phyloP scores from a whole-genome alignment of 2,888 invertebrate species.

The Didymodactylos carnosus region DNA sequence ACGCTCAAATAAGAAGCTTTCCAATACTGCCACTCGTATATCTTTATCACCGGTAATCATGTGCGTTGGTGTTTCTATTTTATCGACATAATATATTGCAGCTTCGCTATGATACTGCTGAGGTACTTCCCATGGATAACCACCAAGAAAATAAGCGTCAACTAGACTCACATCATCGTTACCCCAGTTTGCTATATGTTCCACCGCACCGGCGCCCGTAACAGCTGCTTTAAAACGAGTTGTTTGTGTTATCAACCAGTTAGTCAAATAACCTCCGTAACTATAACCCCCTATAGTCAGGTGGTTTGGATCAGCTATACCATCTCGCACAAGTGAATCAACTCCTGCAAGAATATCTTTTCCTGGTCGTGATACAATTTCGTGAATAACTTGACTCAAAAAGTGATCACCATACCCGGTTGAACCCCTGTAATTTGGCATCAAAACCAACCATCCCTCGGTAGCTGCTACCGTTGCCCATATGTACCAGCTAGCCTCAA shows the following conservation, averaged over 20 bases:
- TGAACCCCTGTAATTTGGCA: not conserved
- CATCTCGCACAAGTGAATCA: not conserved
- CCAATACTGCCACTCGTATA: not conserved
- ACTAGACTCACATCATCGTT: not conserved
- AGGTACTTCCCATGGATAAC: not conserved
- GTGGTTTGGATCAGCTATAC: not conserved
- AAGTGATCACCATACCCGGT: not conserved
- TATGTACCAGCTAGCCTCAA: not conserved
- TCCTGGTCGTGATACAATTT: not conserved
- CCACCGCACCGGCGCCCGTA: not conserved
- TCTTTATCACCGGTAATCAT: not conserved
- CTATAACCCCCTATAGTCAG: not conserved
- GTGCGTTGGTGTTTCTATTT: not conserved
- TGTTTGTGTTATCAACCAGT: not conserved
- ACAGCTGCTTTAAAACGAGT: not conserved
- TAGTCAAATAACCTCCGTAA: not conserved
- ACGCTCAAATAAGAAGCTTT: not conserved
- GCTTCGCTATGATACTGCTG: not conserved
- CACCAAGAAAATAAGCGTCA: not conserved
- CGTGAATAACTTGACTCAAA: not conserved
- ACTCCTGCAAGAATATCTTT: not conserved
- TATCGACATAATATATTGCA: not conserved
- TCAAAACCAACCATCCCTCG: not conserved
- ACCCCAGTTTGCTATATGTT: not conserved
- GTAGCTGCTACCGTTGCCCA: not conserved